Base-by-base conservation (phyloP, 2,797 vertebrate species). In the Rhinatrema bivittatum region DNA sequence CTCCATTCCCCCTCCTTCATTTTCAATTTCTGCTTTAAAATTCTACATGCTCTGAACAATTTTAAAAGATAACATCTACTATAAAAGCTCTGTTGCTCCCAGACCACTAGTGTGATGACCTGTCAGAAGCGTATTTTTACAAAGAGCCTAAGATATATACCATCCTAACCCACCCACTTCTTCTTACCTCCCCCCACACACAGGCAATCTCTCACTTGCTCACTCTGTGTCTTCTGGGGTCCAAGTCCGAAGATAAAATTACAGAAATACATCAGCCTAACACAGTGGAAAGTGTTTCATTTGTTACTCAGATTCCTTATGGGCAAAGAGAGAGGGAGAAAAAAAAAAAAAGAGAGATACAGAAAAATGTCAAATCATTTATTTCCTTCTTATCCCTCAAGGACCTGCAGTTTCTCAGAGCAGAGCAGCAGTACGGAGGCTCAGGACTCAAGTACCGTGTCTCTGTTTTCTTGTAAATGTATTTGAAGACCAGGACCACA, bases 181-280 rank as follows among this genome's bases (percentile, higher is more conserved):
- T 55, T 46, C 44, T 50, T 30, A 49, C 58, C 35, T 31, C 27
- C 51, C 27, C 50, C n/a, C n/a, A n/a, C n/a, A n/a, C n/a, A n/a
- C n/a, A n/a, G n/a, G n/a, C n/a, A n/a, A n/a, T n/a, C 28, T 47
- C 39, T 30, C 26, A 32, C 34, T 34, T 25, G 21, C 12, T 23
- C 38, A 39, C 38, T 28, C 40, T 53, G 30, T 26, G 38, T 70
- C 61, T 68, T 66, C 56, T 63, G 68, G 78, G 77, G 63, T 75
- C 49, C 75, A 81, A 81, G 80, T 82, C 85, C 81, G 73, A 34
- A 73, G 81, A 82, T 77, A 80, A 60, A 59, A 83, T 84, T 85
- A 84, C 81, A 84, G 68, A 82, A 86, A 88, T 85, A 88, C 86
- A 91, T 92, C 87, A 88, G 82, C 88, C 86, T 83, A 85, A 62